A percentile compares a stretch with the other conserved stretches of the same genome.
Conservation (phyloP, 2,888 invertebrate species). For the Trachelus stipa region DNA sequence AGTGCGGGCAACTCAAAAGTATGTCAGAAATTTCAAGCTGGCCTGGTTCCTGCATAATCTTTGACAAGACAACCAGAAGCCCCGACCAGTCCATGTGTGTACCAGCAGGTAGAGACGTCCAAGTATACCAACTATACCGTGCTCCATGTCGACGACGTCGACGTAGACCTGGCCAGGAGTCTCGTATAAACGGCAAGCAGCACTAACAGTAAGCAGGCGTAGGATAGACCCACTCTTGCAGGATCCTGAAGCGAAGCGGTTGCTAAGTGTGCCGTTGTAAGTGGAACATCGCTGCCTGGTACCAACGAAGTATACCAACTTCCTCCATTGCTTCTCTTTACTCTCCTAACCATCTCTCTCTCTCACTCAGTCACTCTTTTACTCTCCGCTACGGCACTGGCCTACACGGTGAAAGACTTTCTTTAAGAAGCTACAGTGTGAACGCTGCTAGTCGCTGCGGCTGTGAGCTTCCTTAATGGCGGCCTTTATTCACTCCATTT, state of each 20-base stretch:
- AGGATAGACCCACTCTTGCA: conserved; percentile 52
- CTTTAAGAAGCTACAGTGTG: conserved; percentile 48
- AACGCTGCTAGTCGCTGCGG: conserved; percentile 6
- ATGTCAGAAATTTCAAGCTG: conserved; percentile 56
- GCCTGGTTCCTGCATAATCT: conserved; percentile 52
- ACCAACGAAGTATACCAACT: conserved; percentile 63
- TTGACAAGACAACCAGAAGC: conserved; percentile 7
- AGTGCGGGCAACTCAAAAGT: conserved; percentile 33
- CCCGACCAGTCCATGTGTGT: neutral
- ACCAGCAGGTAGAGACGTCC: neutral
- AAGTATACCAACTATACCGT: neutral
- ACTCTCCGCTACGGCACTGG: conserved; percentile 19
- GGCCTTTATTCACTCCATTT: neutral
- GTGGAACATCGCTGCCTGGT: conserved; percentile 66
- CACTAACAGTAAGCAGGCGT: conserved; percentile 31
- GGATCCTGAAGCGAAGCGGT: conserved; percentile 57
- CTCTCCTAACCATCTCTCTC: conserved; percentile 16
- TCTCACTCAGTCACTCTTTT: conserved; percentile 35
- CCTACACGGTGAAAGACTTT: conserved; percentile 64
- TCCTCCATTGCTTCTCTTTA: conserved; percentile 52
- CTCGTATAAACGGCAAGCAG: conserved; percentile 12
- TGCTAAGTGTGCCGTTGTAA: conserved; percentile 64
- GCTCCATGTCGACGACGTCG: neutral
- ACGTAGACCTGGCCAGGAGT: neutral
- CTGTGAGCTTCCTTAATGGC: neutral